Evolutionary conservation across 2,888 invertebrate species (phyloP), one percentile per base, ranked within the genome.

Genomic region (Pimpla rufipes): DNA sequence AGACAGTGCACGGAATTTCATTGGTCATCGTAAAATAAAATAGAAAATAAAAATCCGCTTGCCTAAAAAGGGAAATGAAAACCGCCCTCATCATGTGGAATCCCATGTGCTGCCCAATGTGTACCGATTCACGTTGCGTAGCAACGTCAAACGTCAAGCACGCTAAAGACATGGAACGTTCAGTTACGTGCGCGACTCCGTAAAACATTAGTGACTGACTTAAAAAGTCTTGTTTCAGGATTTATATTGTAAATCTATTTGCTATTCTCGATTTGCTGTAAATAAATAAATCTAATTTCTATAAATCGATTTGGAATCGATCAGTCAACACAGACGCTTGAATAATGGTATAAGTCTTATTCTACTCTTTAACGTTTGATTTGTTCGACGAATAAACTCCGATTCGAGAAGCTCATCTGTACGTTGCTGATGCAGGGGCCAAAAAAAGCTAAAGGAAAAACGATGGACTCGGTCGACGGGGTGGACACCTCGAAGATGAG

Each of bases 401-500:
- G 2, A 21, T 62, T 62, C 21, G 7, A 13, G 10, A 23, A 59
- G 13, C 35, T 57, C 1, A 70, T 47, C 10, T 57, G n/a, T 0
- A 59, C 13, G 29, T 21, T 57, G 66, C 23, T 67, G 11, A 18
- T 29, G 3, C 35, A 90, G 90, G 89, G 87, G 8, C 89, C 91
- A 0, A 92, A 90, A 79, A 91, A 88, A 71, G 89, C 85, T n/a
- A 88, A 90, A 78, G 86, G 88, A 0, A 91, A 91, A 78, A 71
- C 81, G 5, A 83, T 86, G 45, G 90, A 89, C n/a, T 88, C 85
- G 1, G 90, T 98, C 90, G 98, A 98, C 96, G 98, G 98, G 82
- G 97, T 98, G 62, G 97, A 98, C 79, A 98, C 98, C 40, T 96
- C 97, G 11, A 96, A 97, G 92, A 98, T 99, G 98, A 96, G 96